A percentile compares a stretch with the other conserved stretches of the same genome.
Conservation (phyloP, 2,888 invertebrate genomes). For the Lamproptera curius region DNA sequence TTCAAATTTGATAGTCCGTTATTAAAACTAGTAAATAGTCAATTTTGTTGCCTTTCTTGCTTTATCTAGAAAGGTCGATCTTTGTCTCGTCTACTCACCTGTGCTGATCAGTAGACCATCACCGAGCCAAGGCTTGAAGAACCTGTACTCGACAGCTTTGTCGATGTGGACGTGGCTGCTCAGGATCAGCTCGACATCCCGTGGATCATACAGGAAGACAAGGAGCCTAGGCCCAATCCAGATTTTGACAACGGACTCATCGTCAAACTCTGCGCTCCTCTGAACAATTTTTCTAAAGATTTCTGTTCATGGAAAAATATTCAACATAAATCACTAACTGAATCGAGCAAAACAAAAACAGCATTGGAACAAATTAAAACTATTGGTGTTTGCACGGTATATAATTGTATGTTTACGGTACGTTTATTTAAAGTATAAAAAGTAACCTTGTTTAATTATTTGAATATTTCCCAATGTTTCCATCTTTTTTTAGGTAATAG, state of each 20-base stretch:
- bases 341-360: too few species aligned
- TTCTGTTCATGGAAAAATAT: constrained; percentile 58
- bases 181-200: constrained; percentile 87
- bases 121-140: constrained; percentile 91
- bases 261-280: constrained; percentile 75
- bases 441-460: background rate
- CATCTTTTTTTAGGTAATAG: too few species aligned
- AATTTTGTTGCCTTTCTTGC: too few species aligned
- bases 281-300: constrained; percentile 82
- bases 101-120: constrained; percentile 89
- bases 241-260: constrained; percentile 77
- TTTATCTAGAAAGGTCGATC: too few species aligned
- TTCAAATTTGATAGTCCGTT: too few species aligned
- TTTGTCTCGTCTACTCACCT: constrained; percentile 71
- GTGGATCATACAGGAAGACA: constrained; percentile 86
- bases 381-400: too few species aligned
- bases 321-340: background rate
- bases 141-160: constrained; percentile 87
- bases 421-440: background rate
- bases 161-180: constrained; percentile 90
- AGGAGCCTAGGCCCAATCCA: constrained; percentile 88
- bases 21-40: too few species aligned
- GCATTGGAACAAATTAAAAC: too few species aligned
- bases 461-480: too few species aligned
- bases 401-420: background rate